Evolutionary conservation across 2,113 vertebrate genomes (phyloP), one percentile per base, ranked within the genome.

Genomic region (Motacilla tschutschensis): DNA sequence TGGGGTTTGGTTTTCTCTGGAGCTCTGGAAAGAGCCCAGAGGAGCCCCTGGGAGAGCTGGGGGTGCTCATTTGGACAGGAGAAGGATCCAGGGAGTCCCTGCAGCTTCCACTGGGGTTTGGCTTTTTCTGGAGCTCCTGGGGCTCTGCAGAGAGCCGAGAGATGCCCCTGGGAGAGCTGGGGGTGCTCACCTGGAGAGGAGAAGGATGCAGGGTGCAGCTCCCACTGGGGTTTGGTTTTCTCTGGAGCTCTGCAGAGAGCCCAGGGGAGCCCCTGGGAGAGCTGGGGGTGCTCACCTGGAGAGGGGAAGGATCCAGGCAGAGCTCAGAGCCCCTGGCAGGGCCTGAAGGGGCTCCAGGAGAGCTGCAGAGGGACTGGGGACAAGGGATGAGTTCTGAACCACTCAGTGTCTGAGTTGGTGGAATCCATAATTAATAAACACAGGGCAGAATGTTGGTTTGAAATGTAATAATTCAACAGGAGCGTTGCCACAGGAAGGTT

Each of bases 331-430:
- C 29, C 17, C 62, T 57, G 0, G 1, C 51, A 66, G 50, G 4
- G 20, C 60, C 51, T 28, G 0, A 5, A 57, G 41, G 36, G 54
- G 40, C 47, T 81, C 47, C 47, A 33, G 57, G 47, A 51, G 46
- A 62, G 55, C 26, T 53, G 65, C 14, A 26, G 55, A 62, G 33
- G 66, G 40, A 12, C 33, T 18, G 3, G 38, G 38, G 47, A 62
- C 33, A 18, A 21, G 40, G 47, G 3, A 3, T 11, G 41, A 66
- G 31, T 43, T 47, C 51, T 51, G 54, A 16, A 6, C 19, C 21
- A 3, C 24, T 22, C 3, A 0, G 5, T 50, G 25, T 15, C n/a
- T n/a, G 6, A 16, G 13, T 33, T 41, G 28, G 29, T 50, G 15
- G 60, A 7, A 35, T 17, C 14, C 15, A 9, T 26, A 17, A 73